These are phyloP conservation scores for Rhea pennata DNA, from an alignment of 2,113 vertebrate species.

Conservation along the genomic window DNA sequence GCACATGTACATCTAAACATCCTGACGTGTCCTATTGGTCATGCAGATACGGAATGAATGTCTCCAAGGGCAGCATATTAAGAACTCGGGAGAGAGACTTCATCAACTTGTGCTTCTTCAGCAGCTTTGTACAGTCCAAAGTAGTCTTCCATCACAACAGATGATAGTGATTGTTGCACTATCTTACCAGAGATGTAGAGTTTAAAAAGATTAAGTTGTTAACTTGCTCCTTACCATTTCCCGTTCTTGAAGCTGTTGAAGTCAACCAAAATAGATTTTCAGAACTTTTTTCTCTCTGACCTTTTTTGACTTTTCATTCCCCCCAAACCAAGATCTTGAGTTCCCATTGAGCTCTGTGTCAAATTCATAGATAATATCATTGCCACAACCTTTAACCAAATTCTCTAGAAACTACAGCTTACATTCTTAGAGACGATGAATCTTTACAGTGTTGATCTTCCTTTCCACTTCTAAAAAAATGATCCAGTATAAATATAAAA, in stretches of 20 bases:
- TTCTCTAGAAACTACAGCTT: background rate
- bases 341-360: background rate
- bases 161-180: fast-evolving
- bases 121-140: background rate
- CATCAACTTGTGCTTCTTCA: background rate
- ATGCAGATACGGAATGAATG: background rate
- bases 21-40: background rate
- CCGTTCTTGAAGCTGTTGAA: background rate
- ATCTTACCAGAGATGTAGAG: background rate
- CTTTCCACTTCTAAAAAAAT: background rate
- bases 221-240: background rate
- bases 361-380: background rate
- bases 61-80: background rate
- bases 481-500: background rate
- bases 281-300: background rate
- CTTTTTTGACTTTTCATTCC: background rate
- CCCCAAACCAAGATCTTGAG: background rate
- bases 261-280: background rate
- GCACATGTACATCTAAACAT: fast-evolving
- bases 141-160: background rate
- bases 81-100: background rate
- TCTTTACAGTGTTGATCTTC: background rate
- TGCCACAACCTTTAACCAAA: background rate
- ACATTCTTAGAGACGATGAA: background rate
- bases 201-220: background rate